Percentiles rank a stretch among this genome's conserved stretches.
Conservation (phyloP, 2,797 vertebrate species). For the Parambassis ranga region DNA sequence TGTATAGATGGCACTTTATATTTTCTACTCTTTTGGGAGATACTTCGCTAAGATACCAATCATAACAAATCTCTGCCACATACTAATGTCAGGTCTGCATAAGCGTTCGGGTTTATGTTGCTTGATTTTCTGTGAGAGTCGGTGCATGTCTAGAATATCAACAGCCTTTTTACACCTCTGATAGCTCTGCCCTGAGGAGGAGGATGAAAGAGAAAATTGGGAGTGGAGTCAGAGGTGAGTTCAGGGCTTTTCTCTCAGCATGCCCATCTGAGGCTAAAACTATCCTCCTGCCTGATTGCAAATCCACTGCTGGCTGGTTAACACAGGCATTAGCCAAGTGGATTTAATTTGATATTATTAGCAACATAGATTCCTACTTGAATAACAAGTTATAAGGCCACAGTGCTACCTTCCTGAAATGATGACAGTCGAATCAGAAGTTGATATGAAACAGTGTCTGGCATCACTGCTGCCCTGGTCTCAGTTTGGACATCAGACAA, state of each 20-base stretch:
- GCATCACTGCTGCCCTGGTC: conserved; percentile 7
- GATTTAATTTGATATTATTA: not conserved
- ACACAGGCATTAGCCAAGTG: not conserved
- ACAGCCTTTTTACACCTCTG: conserved; percentile 38
- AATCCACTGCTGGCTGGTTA: not conserved
- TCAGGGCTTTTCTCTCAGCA: conserved; percentile 16
- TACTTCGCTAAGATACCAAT: not conserved
- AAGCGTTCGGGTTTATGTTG: too few species aligned
- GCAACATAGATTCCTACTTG: too few species aligned
- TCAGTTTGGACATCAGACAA: conserved; percentile 43
- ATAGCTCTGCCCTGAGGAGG: conserved; percentile 38
- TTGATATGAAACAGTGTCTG: conserved; percentile 15
- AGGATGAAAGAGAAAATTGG: conserved; percentile 40
- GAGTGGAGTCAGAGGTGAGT: conserved; percentile 29
- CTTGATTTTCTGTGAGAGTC: conserved; percentile 3
- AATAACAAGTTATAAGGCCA: not conserved
- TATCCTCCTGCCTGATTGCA: not conserved
- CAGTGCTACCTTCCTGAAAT: not conserved
- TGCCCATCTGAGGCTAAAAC: conserved; percentile 14
- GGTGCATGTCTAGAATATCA: conserved; percentile 39
- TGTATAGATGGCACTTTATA: not conserved
- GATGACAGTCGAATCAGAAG: conserved; percentile 32
- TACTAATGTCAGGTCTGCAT: too few species aligned
- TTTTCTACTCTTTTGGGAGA: not conserved
- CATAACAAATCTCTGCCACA: too few species aligned